Conservation (phyloP, 2,113 vertebrate genomes). For the Hucho hucho region DNA sequence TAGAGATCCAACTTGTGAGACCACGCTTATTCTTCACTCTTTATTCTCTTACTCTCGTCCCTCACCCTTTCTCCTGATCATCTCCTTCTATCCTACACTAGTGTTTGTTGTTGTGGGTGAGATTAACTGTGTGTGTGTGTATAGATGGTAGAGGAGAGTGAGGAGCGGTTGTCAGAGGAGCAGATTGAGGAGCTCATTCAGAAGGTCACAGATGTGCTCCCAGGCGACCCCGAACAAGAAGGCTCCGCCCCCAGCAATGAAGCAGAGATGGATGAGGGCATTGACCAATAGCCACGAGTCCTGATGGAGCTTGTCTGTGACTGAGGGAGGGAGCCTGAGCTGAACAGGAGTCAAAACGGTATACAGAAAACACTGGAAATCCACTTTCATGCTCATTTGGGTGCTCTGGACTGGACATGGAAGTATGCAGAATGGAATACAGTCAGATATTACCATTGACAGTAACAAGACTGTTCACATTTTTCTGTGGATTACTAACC, state of each 20-base stretch:
- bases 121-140: background rate
- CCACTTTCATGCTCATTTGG: no score
- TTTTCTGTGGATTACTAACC: no score
- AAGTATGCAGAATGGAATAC: no score
- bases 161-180: conserved; percentile 79
- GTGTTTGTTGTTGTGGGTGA: background rate
- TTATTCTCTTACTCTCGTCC: background rate
- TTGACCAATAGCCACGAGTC: conserved; percentile 22
- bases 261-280: conserved; percentile 53
- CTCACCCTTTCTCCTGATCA: background rate
- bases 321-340: no score
- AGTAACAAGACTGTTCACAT: no score
- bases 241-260: conserved; percentile 40
- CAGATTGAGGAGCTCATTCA: conserved; percentile 80
- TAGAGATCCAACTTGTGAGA: conserved; percentile 94
- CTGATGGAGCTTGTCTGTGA: background rate
- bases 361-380: no score
- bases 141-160: conserved; percentile 81
- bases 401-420: no score
- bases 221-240: conserved; percentile 73
- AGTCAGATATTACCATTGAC: no score
- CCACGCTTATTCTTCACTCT: background rate
- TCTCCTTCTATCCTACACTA: no score
- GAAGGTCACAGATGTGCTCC: conserved; percentile 65
- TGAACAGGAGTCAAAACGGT: no score